phyloP scores from a whole-genome alignment of 2,888 invertebrate genomes.

The Phyto melanocephala region DNA sequence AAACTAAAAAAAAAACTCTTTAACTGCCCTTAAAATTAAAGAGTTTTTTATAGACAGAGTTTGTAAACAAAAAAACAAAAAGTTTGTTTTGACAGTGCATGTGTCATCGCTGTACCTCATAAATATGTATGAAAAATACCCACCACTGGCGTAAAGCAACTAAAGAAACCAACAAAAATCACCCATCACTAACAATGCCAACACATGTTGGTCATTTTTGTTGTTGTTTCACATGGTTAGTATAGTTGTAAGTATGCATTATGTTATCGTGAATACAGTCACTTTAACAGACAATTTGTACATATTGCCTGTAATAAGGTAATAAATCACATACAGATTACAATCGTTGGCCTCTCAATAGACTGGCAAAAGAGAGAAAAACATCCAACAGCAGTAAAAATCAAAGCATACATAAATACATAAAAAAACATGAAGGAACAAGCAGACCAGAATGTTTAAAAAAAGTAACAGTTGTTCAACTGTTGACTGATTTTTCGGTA shows the following conservation, averaged over 20 bases:
- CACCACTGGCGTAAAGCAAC: background rate
- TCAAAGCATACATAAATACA: constrained; percentile 1
- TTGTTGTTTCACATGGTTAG: background rate
- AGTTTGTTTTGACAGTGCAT: too few relatives aligned
- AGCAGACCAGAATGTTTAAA: background rate
- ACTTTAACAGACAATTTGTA: constrained; percentile 58
- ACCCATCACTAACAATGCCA: background rate
- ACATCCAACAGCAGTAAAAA: constrained; percentile 18
- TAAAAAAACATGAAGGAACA: background rate
- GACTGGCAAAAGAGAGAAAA: background rate
- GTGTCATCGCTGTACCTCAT: too few relatives aligned
- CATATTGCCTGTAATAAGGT: constrained; percentile 63
- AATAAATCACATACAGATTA: constrained; percentile 64
- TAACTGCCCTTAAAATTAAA: too few relatives aligned
- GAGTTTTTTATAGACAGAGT: too few relatives aligned
- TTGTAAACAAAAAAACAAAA: too few relatives aligned
- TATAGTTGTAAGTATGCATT: background rate
- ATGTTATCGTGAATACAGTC: constrained; percentile 32
- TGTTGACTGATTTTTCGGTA: constrained; percentile 41
- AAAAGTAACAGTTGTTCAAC: constrained; percentile 26
- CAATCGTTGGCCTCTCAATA: constrained; percentile 47
- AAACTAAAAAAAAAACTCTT: too few relatives aligned
- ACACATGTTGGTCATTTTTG: background rate
- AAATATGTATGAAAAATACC: too few relatives aligned
- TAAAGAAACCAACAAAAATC: background rate